Conservation (phyloP, 2,888 invertebrate genomes). For the Drosophila pseudotakahashii region DNA sequence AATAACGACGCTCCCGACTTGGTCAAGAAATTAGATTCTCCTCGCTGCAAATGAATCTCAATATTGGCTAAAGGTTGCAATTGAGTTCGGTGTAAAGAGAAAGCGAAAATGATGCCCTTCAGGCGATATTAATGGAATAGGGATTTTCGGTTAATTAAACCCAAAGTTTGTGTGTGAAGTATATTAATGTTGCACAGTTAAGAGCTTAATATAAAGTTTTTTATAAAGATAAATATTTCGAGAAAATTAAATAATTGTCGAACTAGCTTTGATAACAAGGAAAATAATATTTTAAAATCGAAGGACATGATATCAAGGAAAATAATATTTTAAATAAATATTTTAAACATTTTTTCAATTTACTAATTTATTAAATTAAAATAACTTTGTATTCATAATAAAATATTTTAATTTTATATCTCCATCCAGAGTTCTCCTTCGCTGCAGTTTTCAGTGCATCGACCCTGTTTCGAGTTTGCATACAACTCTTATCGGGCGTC, state of each 20-base stretch:
- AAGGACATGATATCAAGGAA: no score
- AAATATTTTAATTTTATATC: neutral
- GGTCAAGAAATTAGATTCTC: constrained; percentile 31
- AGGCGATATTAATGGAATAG: constrained; percentile 17
- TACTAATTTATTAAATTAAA: no score
- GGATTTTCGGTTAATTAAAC: constrained; percentile 4
- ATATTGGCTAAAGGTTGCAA: constrained; percentile 35
- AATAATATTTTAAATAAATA: no score
- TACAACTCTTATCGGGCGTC: constrained; percentile 28
- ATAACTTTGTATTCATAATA: no score
- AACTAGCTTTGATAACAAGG: neutral
- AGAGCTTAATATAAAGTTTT: neutral
- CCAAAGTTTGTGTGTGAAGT: neutral
- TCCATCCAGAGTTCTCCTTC: neutral
- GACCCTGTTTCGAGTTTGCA: constrained; percentile 23
- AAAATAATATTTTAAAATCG: no score
- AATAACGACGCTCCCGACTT: constrained; percentile 32
- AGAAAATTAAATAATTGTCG: neutral
- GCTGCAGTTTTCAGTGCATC: constrained; percentile 20
- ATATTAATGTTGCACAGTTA: neutral
- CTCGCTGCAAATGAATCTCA: constrained; percentile 33
- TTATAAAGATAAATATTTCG: neutral
- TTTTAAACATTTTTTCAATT: no score
- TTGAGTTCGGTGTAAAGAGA: constrained; percentile 4
- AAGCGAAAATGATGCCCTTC: constrained; percentile 17